A percentile compares a stretch with the other conserved stretches of the same genome.
Evolutionary conservation across 2,888 invertebrate species (phyloP).

Genomic region (Zhuqinia jingwanae): DNA sequence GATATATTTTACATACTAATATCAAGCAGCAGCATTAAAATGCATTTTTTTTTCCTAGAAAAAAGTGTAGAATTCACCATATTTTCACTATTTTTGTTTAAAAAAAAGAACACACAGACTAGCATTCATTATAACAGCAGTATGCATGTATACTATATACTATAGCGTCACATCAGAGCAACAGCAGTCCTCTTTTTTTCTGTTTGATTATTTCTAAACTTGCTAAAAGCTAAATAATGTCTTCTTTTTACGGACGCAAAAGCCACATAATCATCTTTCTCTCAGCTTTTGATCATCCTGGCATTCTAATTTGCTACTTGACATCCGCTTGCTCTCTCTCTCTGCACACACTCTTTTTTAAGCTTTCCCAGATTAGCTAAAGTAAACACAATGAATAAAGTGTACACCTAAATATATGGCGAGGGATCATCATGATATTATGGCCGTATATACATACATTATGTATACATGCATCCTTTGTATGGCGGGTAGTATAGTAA

Average conservation of each 20-base stretch:
- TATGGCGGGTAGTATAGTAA: too few relatives aligned
- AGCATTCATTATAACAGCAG: too few relatives aligned
- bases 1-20: too few relatives aligned
- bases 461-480: constrained; percentile 5
- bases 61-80: too few relatives aligned
- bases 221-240: constrained; percentile 45
- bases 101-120: too few relatives aligned
- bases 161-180: neutral
- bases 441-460: neutral
- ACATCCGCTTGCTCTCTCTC: constrained; percentile 35
- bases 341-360: constrained; percentile 45
- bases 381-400: constrained; percentile 27
- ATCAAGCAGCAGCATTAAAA: too few relatives aligned
- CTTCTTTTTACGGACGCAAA: constrained; percentile 41
- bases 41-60: too few relatives aligned
- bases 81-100: too few relatives aligned
- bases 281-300: constrained; percentile 54
- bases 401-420: neutral
- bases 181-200: neutral
- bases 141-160: too few relatives aligned
- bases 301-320: constrained; percentile 55
- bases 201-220: constrained; percentile 47
- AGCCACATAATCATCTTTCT: constrained; percentile 44
- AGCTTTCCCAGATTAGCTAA: constrained; percentile 39
- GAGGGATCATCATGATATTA: neutral